Conservation (phyloP, 1,140 invertebrate species). For the Amyelois transitella region DNA sequence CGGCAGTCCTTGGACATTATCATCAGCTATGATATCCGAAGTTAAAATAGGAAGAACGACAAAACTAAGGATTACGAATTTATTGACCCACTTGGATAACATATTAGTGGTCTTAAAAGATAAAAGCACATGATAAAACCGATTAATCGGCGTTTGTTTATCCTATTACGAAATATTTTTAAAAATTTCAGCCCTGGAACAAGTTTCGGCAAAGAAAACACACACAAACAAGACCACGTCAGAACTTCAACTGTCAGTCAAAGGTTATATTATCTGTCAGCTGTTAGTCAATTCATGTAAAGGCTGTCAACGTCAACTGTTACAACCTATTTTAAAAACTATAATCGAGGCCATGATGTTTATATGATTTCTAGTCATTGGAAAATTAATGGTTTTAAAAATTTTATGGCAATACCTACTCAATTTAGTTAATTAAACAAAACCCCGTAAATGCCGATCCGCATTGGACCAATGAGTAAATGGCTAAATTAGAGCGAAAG, state of each 20-base stretch:
- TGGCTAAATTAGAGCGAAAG: no score
- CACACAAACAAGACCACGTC: constrained; percentile 37
- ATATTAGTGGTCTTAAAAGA: constrained; percentile 60
- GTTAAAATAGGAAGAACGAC: constrained; percentile 53
- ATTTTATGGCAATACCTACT: no score
- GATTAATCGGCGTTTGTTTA: constrained; percentile 25
- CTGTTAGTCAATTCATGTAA: not conserved
- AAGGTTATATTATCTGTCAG: not conserved
- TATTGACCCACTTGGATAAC: constrained; percentile 59
- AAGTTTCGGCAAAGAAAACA: constrained; percentile 5
- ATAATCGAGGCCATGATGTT: no score
- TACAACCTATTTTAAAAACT: no score
- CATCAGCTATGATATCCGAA: constrained; percentile 51
- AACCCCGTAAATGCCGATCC: no score
- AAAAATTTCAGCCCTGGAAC: constrained; percentile 19
- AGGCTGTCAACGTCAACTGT: no score
- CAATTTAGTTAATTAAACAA: no score
- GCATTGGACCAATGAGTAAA: no score
- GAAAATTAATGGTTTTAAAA: no score
- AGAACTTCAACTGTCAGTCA: constrained; percentile 6
- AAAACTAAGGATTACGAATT: constrained; percentile 37
- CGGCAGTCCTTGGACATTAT: constrained; percentile 53
- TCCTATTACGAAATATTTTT: constrained; percentile 44
- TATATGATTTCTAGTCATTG: no score
- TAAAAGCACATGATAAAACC: constrained; percentile 56